phyloP scores from a whole-genome alignment of 2,113 vertebrate genomes.

The Corvus cornix region DNA sequence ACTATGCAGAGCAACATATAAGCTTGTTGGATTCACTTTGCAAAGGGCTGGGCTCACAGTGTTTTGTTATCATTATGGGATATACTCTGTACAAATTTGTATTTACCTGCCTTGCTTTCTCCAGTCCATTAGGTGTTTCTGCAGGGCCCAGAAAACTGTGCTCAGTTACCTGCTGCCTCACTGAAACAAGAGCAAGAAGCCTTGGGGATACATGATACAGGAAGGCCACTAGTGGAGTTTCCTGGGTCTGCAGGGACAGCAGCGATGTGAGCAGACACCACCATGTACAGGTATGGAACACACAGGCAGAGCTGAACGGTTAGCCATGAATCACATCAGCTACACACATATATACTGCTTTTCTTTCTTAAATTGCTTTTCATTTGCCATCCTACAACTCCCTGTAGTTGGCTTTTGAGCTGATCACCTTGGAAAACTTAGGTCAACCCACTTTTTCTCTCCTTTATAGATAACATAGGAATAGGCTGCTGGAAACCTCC shows the following conservation, averaged over 20 bases:
- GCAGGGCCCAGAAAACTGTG: not conserved
- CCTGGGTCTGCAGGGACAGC: not conserved
- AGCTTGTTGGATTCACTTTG: not conserved
- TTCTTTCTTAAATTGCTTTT: not conserved
- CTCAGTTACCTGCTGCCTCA: not conserved
- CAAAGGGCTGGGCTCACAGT: not conserved
- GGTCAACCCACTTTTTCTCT: not conserved
- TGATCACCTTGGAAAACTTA: not conserved
- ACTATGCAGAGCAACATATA: not conserved
- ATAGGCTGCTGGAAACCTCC: not conserved
- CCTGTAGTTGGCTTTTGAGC: not conserved
- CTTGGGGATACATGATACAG: not conserved
- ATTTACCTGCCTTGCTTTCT: not conserved
- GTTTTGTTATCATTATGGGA: not conserved
- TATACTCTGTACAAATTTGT: not conserved
- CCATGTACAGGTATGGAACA: rapidly evolving
- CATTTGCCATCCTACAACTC: not conserved
- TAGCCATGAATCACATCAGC: not conserved
- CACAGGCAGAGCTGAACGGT: not conserved
- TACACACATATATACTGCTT: not conserved
- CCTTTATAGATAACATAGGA: not conserved
- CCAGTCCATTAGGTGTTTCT: not conserved
- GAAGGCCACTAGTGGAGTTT: not conserved
- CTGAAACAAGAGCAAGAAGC: not conserved
- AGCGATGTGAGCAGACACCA: not conserved